These are phyloP conservation scores for Amiota communis DNA, from an alignment of 2,888 invertebrate genomes.

Conservation along the genomic window DNA sequence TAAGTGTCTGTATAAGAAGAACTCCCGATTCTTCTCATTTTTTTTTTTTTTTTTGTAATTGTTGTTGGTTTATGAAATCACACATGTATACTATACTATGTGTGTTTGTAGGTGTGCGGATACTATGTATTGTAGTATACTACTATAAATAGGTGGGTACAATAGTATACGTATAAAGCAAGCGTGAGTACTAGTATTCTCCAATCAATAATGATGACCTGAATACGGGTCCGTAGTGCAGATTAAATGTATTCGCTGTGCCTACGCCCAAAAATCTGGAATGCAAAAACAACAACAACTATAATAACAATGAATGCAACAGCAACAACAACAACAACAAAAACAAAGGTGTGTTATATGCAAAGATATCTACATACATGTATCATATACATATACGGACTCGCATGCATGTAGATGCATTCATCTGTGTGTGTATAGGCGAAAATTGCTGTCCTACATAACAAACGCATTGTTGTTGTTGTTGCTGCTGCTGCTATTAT, in stretches of 20 bases:
- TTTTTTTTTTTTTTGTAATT: too few relatives aligned
- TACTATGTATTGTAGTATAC: neutral
- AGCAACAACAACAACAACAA: neutral
- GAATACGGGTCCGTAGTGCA: constrained; percentile 58
- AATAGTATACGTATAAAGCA: too few relatives aligned
- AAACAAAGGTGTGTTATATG: too few relatives aligned
- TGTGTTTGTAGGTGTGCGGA: neutral
- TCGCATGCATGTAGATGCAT: too few relatives aligned
- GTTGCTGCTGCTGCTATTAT: too few relatives aligned
- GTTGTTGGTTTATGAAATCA: neutral
- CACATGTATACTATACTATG: neutral
- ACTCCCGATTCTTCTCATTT: too few relatives aligned
- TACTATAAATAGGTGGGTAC: neutral
- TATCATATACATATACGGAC: too few relatives aligned
- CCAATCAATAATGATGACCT: constrained; percentile 66
- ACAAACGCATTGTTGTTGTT: too few relatives aligned
- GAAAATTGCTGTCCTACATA: too few relatives aligned
- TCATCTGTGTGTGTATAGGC: too few relatives aligned
- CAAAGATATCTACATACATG: neutral
- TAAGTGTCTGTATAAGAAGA: too few relatives aligned
- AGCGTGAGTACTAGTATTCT: constrained; percentile 17
- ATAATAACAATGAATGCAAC: neutral
- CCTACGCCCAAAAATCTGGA: constrained; percentile 33
- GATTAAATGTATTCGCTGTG: constrained; percentile 54
- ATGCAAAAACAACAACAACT: neutral